Evolutionary conservation across 2,888 invertebrate genomes (phyloP), one percentile per base, ranked within the genome.

Genomic region (Drosophila longiperda): DNA sequence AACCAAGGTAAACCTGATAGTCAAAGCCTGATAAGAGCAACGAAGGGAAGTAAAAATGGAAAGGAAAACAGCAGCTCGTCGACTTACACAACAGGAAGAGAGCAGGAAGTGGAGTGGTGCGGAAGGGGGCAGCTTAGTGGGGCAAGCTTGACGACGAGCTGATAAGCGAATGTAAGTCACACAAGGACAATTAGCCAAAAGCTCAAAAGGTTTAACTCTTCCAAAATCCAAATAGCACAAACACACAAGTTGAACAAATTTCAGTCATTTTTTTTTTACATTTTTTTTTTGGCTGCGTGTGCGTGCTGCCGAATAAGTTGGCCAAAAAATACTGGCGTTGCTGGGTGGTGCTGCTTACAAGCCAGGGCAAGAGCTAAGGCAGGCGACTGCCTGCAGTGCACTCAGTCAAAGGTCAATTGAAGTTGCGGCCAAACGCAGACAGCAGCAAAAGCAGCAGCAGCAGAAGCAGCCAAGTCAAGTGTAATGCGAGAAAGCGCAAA

Each of bases 101-200:
- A 20, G n/a, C 1, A 32, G 33, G 34, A 11, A 23, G 9, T 4
- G 26, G 15, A 1, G 34, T 2, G 1, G 33, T 20, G 12, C n/a
- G 17, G 32, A 1, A 26, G 32, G 2, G 7, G 15, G 17, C 17
- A 15, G 32, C 6, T 12, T 36, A 26, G 32, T 20, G 48, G 23
- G 20, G 42, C 38, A 57, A 20, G 55, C 38, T 36, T 60, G 68
- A 64, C 61, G 59, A 61, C 49, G 67, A 62, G 71, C 79, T 58
- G 67, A 83, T 86, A 81, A 78, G 80, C 78, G 77, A 73, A 90
- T 86, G 78, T 87, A 78, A 90, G 91, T 89, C 91, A 91, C 89
- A 91, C 80, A 91, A 87, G 83, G 77, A 90, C 90, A 91, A 91
- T 91, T 91, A 91, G 91, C 87, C 86, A 80, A 75, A 82, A 83